Base-by-base conservation (phyloP, 92 coral and sea anemone genomes). In the Porites divaricata region DNA sequence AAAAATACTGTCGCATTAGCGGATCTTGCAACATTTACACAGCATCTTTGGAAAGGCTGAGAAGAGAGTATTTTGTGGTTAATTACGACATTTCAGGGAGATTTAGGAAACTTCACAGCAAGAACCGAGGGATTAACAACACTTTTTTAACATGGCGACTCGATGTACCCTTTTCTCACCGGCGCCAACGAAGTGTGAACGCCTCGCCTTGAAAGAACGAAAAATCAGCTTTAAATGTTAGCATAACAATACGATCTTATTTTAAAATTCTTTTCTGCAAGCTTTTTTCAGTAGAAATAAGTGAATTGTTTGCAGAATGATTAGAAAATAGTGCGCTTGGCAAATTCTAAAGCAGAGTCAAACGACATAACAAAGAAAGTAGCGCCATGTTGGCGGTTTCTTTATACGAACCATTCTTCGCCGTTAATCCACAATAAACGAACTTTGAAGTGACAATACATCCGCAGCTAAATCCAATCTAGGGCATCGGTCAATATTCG, bases 71-170 rank as follows among this genome's bases (percentile, higher is more conserved):
- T 67, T 84, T 76, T 84, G 82, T 83, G 81, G 81, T 74, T 64
- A 74, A 84, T 52, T 67, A 84, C 20, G 82, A 75, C 88, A 84
- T 35, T 41, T 84, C 19, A 67, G 19, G 53, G 82, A 50, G 68
- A 51, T 64, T 66, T 82, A 35, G 78, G 22, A 8, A 79, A 86
- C 85, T 84, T 65, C 84, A 74, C 87, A 87, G 90, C 86, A 86
- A 81, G 66, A 41, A 70, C 76, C 73, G 85, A 89, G 58, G 98
- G 98, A 94, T 94, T 94, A 35, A 94, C 89, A 45, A 91, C 95
- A 92, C 98, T 17, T 92, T 84, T 91, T 91, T 88, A 87, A 84
- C 65, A 92, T 91, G 98, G 98, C 87, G 74, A 50, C 81, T 51
- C 73, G 61, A 72, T 45, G 57, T 22, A 81, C 25, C 67, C 8